Evolutionary conservation across 2,888 invertebrate species (phyloP), one percentile per base, ranked within the genome.

Genomic region (Portevinia maculata): DNA sequence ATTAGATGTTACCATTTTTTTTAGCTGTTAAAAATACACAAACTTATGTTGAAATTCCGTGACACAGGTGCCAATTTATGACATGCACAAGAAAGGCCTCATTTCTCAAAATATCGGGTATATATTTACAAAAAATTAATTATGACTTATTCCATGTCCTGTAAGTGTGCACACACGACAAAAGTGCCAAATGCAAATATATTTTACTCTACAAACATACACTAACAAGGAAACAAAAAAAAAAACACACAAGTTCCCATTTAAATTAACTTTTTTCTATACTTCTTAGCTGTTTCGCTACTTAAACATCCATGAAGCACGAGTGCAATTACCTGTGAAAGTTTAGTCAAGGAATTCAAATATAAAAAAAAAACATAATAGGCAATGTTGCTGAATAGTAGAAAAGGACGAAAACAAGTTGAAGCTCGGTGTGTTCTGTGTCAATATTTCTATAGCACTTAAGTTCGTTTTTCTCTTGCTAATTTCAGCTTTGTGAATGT

Each of bases 51-150:
- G 37, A 57, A 73, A 84, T 84, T 64, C 39, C 84, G 79, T 84
- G 84, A 74, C 73, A 78, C 39, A 79, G 84, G 84, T 84, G 84
- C 79, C 84, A 79, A 84, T 84, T 84, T 84, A 59, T 59, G 73
- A 73, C 84, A 84, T 84, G 84, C 84, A 83, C 65, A 37, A 28
- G 9, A 59, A 41, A 52, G 57, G 50, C 37, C 39, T 60, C 8
- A 53, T 52, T 21, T 57, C 71, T 76, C 15, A 48, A 78, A 65
- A 67, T 59, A 71, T 70, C 53, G 59, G 52, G 62, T 59, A 65
- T n/a, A n/a, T 71, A 59, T 78, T 83, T 83, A 69, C 83, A 83
- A 62, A 83, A 78, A 73, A 78, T 67, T 78, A 78, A 71, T 67
- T 62, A 44, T 50, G 30, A 30, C 70, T 52, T 62, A 60, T 60